These are phyloP conservation scores for Parazoanthus swiftii DNA, from an alignment of 92 coral and sea anemone species.

Conservation along the genomic window DNA sequence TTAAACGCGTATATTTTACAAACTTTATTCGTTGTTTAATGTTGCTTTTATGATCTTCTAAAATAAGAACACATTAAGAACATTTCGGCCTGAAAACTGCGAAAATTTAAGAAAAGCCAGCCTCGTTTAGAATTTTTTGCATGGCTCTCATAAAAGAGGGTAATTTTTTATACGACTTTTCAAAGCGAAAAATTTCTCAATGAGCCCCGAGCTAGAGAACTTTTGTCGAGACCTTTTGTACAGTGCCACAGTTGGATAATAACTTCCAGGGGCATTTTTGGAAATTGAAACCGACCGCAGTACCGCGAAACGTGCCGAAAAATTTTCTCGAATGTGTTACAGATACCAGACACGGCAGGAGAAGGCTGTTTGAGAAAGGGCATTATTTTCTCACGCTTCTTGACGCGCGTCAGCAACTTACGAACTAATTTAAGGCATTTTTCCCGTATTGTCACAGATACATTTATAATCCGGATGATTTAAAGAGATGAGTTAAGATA, in stretches of 20 bases:
- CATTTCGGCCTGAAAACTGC: too few relatives aligned
- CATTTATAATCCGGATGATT: slow-evolving; percentile 7
- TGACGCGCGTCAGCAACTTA: neutral
- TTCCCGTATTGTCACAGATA: slow-evolving; percentile 11
- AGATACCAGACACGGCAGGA: too few relatives aligned
- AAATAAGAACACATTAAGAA: too few relatives aligned
- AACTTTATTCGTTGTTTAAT: too few relatives aligned
- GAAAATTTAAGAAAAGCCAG: too few relatives aligned
- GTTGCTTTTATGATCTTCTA: too few relatives aligned
- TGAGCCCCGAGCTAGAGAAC: neutral
- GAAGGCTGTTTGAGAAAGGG: neutral
- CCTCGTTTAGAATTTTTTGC: too few relatives aligned
- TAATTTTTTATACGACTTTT: too few relatives aligned
- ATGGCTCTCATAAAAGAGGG: too few relatives aligned
- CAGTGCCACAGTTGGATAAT: slow-evolving; percentile 2
- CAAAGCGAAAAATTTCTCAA: neutral
- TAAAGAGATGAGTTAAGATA: slow-evolving; percentile 24
- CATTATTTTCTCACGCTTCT: slow-evolving; percentile 19
- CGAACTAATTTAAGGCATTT: neutral
- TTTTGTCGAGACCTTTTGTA: neutral
- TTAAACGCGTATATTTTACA: too few relatives aligned
- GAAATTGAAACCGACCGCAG: neutral
- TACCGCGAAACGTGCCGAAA: slow-evolving; percentile 4
- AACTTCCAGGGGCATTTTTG: neutral
- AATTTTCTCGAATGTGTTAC: neutral